These are phyloP conservation scores for Harpagifer antarcticus DNA, from an alignment of 2,797 vertebrate species.

Conservation along the genomic window DNA sequence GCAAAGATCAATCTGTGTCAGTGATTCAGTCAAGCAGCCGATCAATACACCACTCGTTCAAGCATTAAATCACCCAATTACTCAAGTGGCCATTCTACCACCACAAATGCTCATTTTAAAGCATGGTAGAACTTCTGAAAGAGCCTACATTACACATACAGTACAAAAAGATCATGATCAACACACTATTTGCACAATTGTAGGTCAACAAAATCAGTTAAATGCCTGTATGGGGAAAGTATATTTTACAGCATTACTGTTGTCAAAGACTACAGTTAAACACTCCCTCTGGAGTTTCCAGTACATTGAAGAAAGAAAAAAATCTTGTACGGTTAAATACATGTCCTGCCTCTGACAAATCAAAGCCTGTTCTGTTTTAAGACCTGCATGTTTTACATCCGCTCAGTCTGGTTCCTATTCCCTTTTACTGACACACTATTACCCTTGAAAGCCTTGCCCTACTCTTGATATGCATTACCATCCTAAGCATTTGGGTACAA, in stretches of 20 bases:
- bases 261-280: not conserved
- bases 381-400: not conserved
- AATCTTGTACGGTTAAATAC: not conserved
- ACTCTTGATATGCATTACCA: slow-evolving; percentile 17
- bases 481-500: slow-evolving; percentile 8
- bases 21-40: slow-evolving; percentile 46
- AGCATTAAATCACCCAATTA: slow-evolving; percentile 59
- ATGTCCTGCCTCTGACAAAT: not conserved
- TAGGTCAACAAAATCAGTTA: not conserved
- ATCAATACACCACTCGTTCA: slow-evolving; percentile 49
- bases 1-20: slow-evolving; percentile 56
- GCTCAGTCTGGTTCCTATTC: not conserved
- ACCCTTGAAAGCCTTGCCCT: not conserved
- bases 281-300: not conserved
- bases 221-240: not conserved
- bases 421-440: not conserved
- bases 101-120: slow-evolving; percentile 15
- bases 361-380: not conserved
- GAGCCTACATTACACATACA: not conserved
- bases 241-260: not conserved
- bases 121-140: not conserved
- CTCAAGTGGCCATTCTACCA: slow-evolving; percentile 40
- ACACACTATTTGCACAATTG: not conserved
- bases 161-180: not conserved
- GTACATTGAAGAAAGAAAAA: not conserved